These are phyloP conservation scores for Elgonia sp. DNA, from an alignment of 2,888 invertebrate genomes.

Conservation along the genomic window DNA sequence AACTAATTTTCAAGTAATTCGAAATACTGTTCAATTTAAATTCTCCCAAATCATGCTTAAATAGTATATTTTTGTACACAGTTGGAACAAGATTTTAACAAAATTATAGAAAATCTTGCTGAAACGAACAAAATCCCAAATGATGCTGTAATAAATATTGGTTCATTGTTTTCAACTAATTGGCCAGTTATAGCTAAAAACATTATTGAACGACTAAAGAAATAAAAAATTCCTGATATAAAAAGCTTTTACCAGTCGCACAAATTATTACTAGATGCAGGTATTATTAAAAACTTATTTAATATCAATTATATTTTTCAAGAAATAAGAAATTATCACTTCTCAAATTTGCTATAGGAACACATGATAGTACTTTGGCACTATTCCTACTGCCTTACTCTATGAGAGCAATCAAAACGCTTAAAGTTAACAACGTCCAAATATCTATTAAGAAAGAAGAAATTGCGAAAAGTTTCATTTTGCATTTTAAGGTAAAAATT, in stretches of 20 bases:
- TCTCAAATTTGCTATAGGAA: too few relatives aligned
- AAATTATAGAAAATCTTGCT: neutral
- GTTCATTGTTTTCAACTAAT: conserved; percentile 17
- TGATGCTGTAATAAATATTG: neutral
- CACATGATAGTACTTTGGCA: conserved; percentile 28
- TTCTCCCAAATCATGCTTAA: too few relatives aligned
- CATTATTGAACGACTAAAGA: conserved; percentile 13
- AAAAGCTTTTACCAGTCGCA: conserved; percentile 35
- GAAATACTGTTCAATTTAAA: too few relatives aligned
- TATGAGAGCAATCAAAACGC: conserved; percentile 23
- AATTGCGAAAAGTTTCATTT: conserved; percentile 33
- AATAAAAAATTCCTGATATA: neutral
- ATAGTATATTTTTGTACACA: neutral
- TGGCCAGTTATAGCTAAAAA: conserved; percentile 24
- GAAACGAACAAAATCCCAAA: neutral
- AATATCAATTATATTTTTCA: conserved; percentile 13
- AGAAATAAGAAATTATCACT: neutral
- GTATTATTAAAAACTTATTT: conserved; percentile 17
- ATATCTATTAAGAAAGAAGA: conserved; percentile 20
- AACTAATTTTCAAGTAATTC: too few relatives aligned
- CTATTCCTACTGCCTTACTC: conserved; percentile 44
- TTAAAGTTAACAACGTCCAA: conserved; percentile 18
- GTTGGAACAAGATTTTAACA: conserved; percentile 29
- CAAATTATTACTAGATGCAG: conserved; percentile 22
- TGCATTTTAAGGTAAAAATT: conserved; percentile 21